These are phyloP conservation scores for Barbus barbus DNA, from an alignment of 2,113 vertebrate species.

Conservation along the genomic window DNA sequence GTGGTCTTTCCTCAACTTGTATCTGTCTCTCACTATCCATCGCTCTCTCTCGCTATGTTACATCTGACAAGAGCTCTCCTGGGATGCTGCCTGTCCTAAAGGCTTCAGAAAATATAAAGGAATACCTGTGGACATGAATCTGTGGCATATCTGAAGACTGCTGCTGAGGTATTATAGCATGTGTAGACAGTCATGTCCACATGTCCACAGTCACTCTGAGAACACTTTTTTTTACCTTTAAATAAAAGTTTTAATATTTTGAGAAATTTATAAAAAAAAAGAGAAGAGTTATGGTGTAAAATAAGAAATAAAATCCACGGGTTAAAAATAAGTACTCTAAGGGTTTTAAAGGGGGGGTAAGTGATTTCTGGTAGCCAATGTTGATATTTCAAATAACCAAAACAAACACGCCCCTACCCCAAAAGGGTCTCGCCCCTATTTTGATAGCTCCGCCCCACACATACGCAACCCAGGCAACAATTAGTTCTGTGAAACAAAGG, in stretches of 20 bases:
- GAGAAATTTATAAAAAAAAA: no score
- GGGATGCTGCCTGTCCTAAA: constrained; percentile 12
- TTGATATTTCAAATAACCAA: no score
- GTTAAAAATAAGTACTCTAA: no score
- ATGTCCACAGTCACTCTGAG: neutral
- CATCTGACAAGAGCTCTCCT: neutral
- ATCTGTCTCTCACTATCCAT: constrained; percentile 12
- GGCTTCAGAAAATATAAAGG: neutral
- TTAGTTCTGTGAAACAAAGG: no score
- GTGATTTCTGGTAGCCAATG: no score
- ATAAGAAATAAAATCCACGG: no score
- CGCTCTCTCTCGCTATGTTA: neutral
- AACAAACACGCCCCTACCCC: no score
- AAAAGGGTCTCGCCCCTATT: no score
- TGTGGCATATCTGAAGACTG: neutral
- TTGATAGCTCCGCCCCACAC: no score
- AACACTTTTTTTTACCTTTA: neutral
- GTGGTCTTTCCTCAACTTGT: constrained; percentile 14
- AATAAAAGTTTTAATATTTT: neutral
- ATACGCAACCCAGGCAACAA: no score
- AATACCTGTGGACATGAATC: neutral
- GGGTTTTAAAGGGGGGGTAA: no score
- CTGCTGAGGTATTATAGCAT: neutral
- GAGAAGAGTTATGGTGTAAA: no score
- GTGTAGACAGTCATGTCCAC: neutral